phyloP scores from a whole-genome alignment of 2,797 vertebrate genomes.

The Astyanax mexicanus region DNA sequence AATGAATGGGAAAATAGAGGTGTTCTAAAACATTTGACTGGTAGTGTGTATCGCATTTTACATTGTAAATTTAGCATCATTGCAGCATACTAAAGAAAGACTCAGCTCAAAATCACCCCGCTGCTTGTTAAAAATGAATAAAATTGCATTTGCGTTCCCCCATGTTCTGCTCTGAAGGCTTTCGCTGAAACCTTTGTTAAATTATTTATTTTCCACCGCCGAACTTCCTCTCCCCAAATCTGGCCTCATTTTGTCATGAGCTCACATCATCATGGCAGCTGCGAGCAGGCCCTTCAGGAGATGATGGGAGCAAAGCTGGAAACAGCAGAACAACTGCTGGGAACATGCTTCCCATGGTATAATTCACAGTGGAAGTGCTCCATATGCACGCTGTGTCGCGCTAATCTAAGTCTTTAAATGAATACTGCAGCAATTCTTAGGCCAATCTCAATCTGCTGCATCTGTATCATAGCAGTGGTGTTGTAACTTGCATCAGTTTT shows the following conservation, averaged over 20 bases:
- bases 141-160: slow-evolving; percentile 15
- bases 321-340: slow-evolving; percentile 29
- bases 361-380: slow-evolving; percentile 26
- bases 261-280: slow-evolving; percentile 39
- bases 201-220: slow-evolving; percentile 42
- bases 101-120: not conserved
- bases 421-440: not conserved
- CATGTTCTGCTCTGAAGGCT: slow-evolving; percentile 21
- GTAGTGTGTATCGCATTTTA: too few relatives aligned
- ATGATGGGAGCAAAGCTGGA: slow-evolving; percentile 40
- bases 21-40: too few relatives aligned
- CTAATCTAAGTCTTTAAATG: not conserved
- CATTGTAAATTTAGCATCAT: not conserved
- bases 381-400: slow-evolving; percentile 29
- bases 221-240: slow-evolving; percentile 37
- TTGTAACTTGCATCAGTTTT: too few relatives aligned
- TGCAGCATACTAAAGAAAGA: not conserved
- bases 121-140: not conserved
- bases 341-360: slow-evolving; percentile 34
- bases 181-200: slow-evolving; percentile 40
- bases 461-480: not conserved
- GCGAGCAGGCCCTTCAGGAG: slow-evolving; percentile 33
- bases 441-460: not conserved
- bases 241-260: slow-evolving; percentile 45
- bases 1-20: too few relatives aligned